These are phyloP conservation scores for Channa maculata DNA, from an alignment of 2,113 vertebrate species.

Conservation along the genomic window DNA sequence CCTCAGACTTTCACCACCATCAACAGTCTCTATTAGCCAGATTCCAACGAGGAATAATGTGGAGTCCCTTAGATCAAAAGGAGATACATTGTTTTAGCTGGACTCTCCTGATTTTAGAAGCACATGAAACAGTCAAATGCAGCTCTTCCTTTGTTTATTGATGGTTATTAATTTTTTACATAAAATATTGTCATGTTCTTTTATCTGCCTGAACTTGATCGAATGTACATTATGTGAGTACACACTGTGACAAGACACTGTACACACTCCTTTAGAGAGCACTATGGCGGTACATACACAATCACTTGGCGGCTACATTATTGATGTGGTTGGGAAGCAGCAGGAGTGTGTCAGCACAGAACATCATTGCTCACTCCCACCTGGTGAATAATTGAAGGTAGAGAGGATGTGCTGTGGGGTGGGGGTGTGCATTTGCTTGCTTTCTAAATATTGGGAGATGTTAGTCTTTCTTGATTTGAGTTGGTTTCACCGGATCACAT, in stretches of 20 bases:
- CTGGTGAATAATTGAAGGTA: constrained; percentile 68
- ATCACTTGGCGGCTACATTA: constrained; percentile 45
- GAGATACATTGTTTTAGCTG: constrained; percentile 1
- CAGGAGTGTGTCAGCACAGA: constrained; percentile 19
- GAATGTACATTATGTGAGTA: constrained; percentile 9
- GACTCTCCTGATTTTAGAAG: constrained; percentile 6
- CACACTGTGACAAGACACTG: background rate
- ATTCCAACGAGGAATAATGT: constrained; percentile 12
- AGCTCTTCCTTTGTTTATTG: background rate
- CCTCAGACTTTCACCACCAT: background rate
- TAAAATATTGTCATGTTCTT: background rate
- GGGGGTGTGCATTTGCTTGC: constrained; percentile 27
- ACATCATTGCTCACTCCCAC: constrained; percentile 24
- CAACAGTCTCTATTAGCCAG: constrained; percentile 7
- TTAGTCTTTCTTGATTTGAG: constrained; percentile 4
- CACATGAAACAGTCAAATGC: background rate
- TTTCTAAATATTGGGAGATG: constrained; percentile 1
- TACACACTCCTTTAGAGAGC: constrained; percentile 41
- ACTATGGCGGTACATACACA: background rate
- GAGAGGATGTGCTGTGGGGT: constrained; percentile 2
- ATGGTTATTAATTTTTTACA: background rate
- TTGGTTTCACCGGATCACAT: background rate
- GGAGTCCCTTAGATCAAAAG: constrained; percentile 14
- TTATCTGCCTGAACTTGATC: background rate
- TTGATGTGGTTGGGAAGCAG: constrained; percentile 50